Evolutionary conservation across 2,888 invertebrate species (phyloP).

Genomic region (Acanthacorydalis orientalis): DNA sequence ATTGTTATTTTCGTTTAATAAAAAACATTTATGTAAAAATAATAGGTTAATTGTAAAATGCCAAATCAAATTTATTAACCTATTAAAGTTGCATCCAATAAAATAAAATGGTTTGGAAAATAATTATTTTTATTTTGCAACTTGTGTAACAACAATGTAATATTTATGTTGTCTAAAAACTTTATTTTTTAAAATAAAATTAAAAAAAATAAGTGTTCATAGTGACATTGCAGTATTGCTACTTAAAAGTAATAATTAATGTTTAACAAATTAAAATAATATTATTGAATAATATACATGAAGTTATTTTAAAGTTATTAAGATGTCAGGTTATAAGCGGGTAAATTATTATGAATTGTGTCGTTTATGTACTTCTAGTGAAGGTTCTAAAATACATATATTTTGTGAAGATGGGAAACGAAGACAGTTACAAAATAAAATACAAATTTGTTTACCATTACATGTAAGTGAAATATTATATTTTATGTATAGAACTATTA

Average conservation of each 20-base stretch:
- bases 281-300: not conserved
- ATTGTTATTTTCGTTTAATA: too few relatives aligned
- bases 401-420: constrained; percentile 47
- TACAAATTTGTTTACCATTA: constrained; percentile 43
- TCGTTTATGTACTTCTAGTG: constrained; percentile 48
- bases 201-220: too few relatives aligned
- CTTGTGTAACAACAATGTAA: too few relatives aligned
- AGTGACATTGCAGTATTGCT: not conserved
- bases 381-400: constrained; percentile 46
- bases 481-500: not conserved
- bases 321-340: constrained; percentile 49
- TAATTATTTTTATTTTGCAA: too few relatives aligned
- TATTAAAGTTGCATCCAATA: too few relatives aligned
- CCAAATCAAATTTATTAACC: too few relatives aligned
- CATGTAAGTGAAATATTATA: constrained; percentile 28
- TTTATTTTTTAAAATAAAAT: too few relatives aligned
- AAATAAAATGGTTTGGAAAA: too few relatives aligned
- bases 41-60: too few relatives aligned
- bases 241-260: not conserved
- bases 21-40: too few relatives aligned
- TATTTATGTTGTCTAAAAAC: too few relatives aligned
- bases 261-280: not conserved
- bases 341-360: constrained; percentile 57
- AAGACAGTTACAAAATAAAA: constrained; percentile 45
- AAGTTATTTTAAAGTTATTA: not conserved